Evolutionary conservation across 2,113 vertebrate genomes (phyloP).

Genomic region (Chlamydotis undulata): DNA sequence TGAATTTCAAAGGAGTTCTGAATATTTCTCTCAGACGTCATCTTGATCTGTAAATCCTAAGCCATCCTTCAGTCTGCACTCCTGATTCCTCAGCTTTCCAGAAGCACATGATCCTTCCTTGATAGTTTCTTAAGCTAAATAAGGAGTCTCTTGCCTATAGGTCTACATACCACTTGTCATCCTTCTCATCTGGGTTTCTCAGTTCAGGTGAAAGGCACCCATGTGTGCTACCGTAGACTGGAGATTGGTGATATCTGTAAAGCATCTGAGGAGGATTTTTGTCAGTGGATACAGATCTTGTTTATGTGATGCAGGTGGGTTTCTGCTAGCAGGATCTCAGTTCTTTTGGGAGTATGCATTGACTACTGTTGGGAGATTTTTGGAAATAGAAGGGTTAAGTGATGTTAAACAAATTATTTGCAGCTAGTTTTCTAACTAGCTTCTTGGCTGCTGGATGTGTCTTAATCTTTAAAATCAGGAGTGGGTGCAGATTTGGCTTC

Average conservation of each 20-base stretch:
- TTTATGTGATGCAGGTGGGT: not conserved
- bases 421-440: not conserved
- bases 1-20: constrained; percentile 39
- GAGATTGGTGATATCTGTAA: not conserved
- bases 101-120: not conserved
- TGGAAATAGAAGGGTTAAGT: not conserved
- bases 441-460: not conserved
- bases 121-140: not conserved
- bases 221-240: not conserved
- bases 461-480: not conserved
- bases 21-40: not conserved
- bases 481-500: not conserved
- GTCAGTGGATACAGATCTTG: not conserved
- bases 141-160: not conserved
- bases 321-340: not conserved
- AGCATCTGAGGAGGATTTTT: not conserved
- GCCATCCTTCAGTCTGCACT: not conserved
- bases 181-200: not conserved
- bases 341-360: not conserved
- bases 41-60: constrained; percentile 27
- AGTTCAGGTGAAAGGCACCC: not conserved
- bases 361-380: not conserved
- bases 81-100: not conserved
- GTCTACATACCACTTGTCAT: not conserved
- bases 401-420: not conserved